Conservation (phyloP, 1,140 invertebrate species). For the Lasioglossum baleicum region DNA sequence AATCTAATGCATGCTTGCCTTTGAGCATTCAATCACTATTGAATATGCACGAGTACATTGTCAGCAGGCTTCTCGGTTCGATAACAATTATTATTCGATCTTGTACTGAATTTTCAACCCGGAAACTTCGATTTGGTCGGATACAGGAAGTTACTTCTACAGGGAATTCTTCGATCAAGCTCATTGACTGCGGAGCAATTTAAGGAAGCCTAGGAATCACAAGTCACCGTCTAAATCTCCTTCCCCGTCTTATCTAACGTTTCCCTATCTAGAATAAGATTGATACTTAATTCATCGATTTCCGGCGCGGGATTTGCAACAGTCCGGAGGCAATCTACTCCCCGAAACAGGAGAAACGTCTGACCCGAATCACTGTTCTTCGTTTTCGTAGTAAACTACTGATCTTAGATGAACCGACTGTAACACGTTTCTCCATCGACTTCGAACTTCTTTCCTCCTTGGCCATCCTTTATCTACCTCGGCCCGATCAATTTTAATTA, state of each 20-base stretch:
- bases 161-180: background rate
- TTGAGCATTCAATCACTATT: no score
- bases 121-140: no score
- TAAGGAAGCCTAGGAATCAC: conserved; percentile 35
- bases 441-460: conserved; percentile 4
- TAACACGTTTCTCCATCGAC: conserved; percentile 35
- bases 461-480: background rate
- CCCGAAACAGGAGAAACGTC: conserved; percentile 30
- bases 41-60: no score
- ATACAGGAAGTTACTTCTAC: no score
- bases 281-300: conserved; percentile 65
- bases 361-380: conserved; percentile 56
- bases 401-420: conserved; percentile 33
- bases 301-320: conserved; percentile 53
- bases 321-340: conserved; percentile 55
- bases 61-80: no score
- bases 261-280: conserved; percentile 52
- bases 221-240: conserved; percentile 53
- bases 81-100: background rate
- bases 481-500: conserved; percentile 40
- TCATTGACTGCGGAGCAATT: conserved; percentile 34
- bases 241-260: conserved; percentile 43
- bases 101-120: no score
- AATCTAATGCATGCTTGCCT: no score
- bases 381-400: conserved; percentile 53